Conservation (phyloP, 2,113 vertebrate species). For the Otus sunia region DNA sequence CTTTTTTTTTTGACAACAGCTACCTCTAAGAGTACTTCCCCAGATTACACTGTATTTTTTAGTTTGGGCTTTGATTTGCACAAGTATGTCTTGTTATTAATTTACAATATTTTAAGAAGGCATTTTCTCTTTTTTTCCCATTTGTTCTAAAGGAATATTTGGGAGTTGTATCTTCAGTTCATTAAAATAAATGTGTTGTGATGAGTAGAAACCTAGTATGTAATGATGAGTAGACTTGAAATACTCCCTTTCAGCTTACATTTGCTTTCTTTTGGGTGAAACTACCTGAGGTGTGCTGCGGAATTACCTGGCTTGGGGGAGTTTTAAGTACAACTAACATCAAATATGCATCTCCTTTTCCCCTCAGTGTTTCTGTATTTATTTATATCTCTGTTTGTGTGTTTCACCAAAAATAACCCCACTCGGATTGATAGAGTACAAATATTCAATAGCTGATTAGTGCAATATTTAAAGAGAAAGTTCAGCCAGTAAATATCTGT, state of each 20-base stretch:
- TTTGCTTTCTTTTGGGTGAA: neutral
- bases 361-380: neutral
- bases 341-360: neutral
- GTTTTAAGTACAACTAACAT: neutral
- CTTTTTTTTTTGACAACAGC: fast-evolving
- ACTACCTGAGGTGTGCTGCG: neutral
- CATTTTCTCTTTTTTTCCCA: neutral
- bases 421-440: neutral
- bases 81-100: neutral
- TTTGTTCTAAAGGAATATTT: neutral
- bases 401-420: neutral
- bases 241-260: neutral
- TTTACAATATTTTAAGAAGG: neutral
- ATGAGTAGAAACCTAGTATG: neutral
- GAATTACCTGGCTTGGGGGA: neutral
- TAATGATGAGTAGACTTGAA: neutral
- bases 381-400: neutral
- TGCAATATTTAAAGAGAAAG: neutral
- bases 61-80: neutral
- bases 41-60: neutral
- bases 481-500: neutral
- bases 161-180: fast-evolving
- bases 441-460: neutral
- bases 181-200: neutral
- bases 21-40: neutral